phyloP scores from a whole-genome alignment of 2,888 invertebrate genomes.

The Drosophila formosana region DNA sequence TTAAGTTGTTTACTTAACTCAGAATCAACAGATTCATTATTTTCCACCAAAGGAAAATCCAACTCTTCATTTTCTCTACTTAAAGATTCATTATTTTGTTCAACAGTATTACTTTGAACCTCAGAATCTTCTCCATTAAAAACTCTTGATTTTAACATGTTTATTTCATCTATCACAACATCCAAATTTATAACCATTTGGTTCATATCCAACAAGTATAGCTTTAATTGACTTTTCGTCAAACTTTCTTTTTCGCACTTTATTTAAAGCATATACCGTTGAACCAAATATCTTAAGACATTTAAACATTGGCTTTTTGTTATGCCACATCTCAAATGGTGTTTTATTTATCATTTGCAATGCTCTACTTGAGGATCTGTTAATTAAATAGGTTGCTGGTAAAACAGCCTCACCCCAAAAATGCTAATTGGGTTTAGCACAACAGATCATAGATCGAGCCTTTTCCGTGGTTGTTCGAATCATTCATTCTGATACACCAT shows the following conservation, averaged over 20 bases:
- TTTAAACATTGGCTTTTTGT: slow-evolving; percentile 6
- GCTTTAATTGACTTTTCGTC: slow-evolving; percentile 13
- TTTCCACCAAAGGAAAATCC: too few species aligned
- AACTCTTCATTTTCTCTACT: too few species aligned
- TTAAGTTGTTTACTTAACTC: too few species aligned
- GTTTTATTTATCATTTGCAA: slow-evolving; percentile 1
- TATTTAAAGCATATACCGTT: slow-evolving; percentile 7
- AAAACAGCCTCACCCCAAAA: slow-evolving; percentile 82
- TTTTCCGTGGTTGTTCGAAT: slow-evolving; percentile 7
- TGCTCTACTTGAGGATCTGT: slow-evolving; percentile 9
- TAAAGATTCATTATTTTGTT: too few species aligned
- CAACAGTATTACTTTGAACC: too few species aligned
- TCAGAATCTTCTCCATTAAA: too few species aligned
- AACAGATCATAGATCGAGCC: slow-evolving; percentile 24
- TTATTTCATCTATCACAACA: too few species aligned
- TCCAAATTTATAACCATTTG: slow-evolving; percentile 15
- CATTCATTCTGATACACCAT: slow-evolving; percentile 18
- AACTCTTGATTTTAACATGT: too few species aligned
- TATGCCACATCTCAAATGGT: slow-evolving; percentile 12
- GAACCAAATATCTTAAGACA: slow-evolving; percentile 15
- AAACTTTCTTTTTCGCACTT: background rate
- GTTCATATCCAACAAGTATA: slow-evolving; percentile 31
- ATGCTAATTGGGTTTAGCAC: slow-evolving; percentile 66
- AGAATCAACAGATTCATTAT: too few species aligned
- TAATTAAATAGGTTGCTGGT: slow-evolving; percentile 69